Percentiles rank a stretch among this genome's conserved stretches.
Evolutionary conservation across 1,140 invertebrate genomes (phyloP).

Genomic region (Gonioctena quinquepunctata): DNA sequence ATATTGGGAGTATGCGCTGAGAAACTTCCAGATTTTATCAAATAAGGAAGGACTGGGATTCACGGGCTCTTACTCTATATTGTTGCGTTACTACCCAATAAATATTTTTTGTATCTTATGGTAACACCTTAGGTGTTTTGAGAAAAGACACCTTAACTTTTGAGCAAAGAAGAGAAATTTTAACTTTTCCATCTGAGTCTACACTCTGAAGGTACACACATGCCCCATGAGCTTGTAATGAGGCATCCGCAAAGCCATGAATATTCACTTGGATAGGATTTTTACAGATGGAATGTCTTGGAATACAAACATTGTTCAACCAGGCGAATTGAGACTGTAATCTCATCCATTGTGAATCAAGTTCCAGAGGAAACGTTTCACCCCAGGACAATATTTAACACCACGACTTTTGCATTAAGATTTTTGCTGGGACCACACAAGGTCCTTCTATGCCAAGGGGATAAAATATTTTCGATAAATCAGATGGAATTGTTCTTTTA

Average conservation of each 20-base stretch:
- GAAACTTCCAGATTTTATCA: no score
- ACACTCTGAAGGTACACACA: slow-evolving; percentile 21
- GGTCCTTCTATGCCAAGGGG: slow-evolving; percentile 55
- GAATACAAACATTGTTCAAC: neutral
- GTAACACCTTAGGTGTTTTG: no score
- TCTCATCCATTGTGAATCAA: neutral
- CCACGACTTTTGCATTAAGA: slow-evolving; percentile 13
- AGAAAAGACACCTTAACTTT: slow-evolving; percentile 42
- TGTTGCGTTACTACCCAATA: no score
- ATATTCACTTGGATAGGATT: neutral
- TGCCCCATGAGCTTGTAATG: slow-evolving; percentile 43
- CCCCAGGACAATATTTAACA: neutral
- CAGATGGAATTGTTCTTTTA: neutral
- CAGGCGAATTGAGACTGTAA: neutral
- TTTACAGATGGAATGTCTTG: neutral
- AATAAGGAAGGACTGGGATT: no score
- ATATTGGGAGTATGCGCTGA: no score
- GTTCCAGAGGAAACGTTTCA: neutral
- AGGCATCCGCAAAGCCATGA: slow-evolving; percentile 50
- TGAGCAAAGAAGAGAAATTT: slow-evolving; percentile 16
- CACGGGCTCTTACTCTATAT: no score
- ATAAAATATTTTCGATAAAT: slow-evolving; percentile 52
- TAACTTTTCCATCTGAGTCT: neutral
- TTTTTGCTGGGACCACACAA: slow-evolving; percentile 26
- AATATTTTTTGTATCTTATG: no score